Conservation (phyloP, 2,888 invertebrate species). For the Dendrolimus houi region DNA sequence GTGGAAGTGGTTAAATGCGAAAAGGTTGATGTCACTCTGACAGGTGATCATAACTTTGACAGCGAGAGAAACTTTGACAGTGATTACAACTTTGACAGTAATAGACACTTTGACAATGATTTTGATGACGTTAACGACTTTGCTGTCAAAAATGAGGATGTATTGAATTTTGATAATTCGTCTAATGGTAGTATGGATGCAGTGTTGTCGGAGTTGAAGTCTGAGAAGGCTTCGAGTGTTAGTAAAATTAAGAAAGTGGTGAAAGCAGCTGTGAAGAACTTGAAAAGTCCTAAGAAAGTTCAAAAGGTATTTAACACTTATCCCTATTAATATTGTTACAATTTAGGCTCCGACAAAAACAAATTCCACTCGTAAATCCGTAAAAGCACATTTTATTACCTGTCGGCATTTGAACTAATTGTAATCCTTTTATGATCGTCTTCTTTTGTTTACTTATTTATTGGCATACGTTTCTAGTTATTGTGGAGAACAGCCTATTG, state of each 20-base stretch:
- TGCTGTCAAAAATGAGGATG: not conserved
- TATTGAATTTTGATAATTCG: not conserved
- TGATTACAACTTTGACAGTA: not conserved
- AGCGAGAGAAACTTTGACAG: not conserved
- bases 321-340: too few relatives aligned
- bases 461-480: too few relatives aligned
- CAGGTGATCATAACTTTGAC: not conserved
- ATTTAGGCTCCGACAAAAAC: too few relatives aligned
- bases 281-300: not conserved
- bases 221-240: not conserved
- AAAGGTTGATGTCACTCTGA: not conserved
- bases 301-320: not conserved
- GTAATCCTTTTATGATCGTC: too few relatives aligned
- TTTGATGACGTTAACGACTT: not conserved
- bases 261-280: not conserved
- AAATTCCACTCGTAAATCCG: too few relatives aligned
- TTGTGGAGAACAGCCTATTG: too few relatives aligned
- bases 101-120: not conserved
- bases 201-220: not conserved
- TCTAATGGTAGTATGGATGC: not conserved
- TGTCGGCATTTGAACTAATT: too few relatives aligned
- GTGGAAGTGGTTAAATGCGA: not conserved
- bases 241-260: not conserved
- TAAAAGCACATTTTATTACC: too few relatives aligned
- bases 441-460: too few relatives aligned